A percentile compares a stretch with the other conserved stretches of the same genome.
phyloP scores from a whole-genome alignment of 2,888 invertebrate genomes.

The Campaea margaritaria region DNA sequence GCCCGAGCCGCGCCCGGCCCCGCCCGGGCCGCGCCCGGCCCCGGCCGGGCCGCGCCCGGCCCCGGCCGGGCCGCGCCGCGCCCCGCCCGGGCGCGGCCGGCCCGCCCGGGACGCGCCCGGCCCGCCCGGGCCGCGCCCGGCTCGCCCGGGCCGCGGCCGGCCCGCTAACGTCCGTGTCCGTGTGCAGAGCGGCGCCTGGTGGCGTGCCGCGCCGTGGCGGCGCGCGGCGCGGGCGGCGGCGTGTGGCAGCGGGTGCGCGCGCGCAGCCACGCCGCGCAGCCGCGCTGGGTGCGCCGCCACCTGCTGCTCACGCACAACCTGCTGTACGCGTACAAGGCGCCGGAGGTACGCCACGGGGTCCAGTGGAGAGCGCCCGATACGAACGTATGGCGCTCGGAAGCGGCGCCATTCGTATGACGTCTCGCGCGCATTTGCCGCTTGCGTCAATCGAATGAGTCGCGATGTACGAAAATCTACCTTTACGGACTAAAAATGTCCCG shows the following conservation, averaged over 20 bases:
- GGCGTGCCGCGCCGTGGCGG: slow-evolving; percentile 57
- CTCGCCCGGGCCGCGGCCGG: background rate
- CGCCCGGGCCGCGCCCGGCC: background rate
- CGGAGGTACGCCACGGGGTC: slow-evolving; percentile 31
- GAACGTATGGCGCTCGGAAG: no score
- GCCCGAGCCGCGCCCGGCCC: background rate
- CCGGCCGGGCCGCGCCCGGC: slow-evolving; percentile 60
- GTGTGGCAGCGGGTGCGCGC: slow-evolving; percentile 65
- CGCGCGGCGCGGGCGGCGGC: slow-evolving; percentile 60
- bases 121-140: no score
- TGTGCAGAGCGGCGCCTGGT: slow-evolving; percentile 62
- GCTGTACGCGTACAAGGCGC: slow-evolving; percentile 66
- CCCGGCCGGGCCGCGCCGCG: slow-evolving; percentile 55
- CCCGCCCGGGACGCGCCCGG: background rate
- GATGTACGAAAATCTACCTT: no score
- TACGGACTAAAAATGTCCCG: no score
- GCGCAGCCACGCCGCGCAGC: slow-evolving; percentile 38
- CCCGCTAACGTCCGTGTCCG: background rate
- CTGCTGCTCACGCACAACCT: slow-evolving; percentile 70
- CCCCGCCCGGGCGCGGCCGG: slow-evolving; percentile 62
- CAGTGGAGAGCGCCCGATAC: no score
- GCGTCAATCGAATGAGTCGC: no score
- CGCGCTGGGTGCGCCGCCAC: slow-evolving; percentile 67
- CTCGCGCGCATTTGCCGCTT: no score
- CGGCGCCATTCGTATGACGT: no score